phyloP scores from a whole-genome alignment of 2,797 vertebrate genomes.

The Thripadectes ignobilis region DNA sequence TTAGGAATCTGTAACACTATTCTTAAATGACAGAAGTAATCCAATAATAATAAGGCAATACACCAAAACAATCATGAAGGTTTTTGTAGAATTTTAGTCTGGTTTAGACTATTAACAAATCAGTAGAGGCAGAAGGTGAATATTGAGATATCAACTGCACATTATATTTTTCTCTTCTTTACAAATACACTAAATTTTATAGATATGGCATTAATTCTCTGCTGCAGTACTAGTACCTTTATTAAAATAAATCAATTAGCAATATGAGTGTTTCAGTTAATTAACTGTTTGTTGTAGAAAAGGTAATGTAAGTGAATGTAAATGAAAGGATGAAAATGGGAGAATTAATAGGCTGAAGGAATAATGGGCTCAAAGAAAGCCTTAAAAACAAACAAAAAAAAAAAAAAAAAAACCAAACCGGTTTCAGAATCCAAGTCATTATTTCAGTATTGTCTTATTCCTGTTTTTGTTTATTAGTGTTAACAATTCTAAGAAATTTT shows the following conservation, averaged over 20 bases:
- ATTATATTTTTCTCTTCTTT: background rate
- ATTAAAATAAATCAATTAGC: background rate
- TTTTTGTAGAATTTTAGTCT: background rate
- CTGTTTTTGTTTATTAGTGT: background rate
- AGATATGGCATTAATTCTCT: background rate
- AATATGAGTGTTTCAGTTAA: background rate
- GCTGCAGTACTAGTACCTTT: background rate
- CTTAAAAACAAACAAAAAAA: background rate
- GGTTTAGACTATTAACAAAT: background rate
- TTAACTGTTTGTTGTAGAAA: background rate
- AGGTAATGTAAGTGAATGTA: background rate
- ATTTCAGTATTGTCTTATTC: background rate
- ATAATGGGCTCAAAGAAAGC: background rate
- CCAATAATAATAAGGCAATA: background rate
- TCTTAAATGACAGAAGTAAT: background rate
- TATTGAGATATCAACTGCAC: background rate
- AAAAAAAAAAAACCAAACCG: background rate
- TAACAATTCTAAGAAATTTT: background rate
- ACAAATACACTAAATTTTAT: background rate
- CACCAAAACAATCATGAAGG: accelerated
- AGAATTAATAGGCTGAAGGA: background rate
- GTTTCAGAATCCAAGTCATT: background rate
- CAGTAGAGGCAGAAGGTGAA: background rate
- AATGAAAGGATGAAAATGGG: background rate
- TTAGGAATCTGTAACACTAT: background rate